Evolutionary conservation across 2,888 invertebrate genomes (phyloP), one percentile per base, ranked within the genome.

Genomic region (Trypoxylon attenuatum): DNA sequence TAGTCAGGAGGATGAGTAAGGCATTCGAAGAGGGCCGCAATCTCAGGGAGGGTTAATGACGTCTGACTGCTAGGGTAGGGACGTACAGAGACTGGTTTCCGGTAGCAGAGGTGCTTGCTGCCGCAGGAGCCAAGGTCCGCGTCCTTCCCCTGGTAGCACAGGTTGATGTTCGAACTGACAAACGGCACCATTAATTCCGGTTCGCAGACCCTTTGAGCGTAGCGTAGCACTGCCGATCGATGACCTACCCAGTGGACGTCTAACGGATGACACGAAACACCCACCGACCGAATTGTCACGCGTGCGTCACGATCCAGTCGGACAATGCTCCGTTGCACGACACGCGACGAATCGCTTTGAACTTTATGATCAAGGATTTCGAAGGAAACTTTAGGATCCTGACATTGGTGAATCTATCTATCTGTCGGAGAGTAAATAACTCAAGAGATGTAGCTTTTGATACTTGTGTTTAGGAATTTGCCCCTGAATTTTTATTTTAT

Each of bases 151-250:
- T 33, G 8, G 16, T 25, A 15, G 39, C 46, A 41, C 33, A 33
- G 51, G 46, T 33, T 33, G 41, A 8, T 52, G 33, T 56, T 54
- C 41, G 25, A 55, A 49, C 33, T 57, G 69, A 71, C 56, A 73
- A 71, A 73, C 60, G 60, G 49, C 18, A 42, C 45, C 58, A 61
- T 73, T 61, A 65, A 65, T 72, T 64, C 46, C 13, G n/a, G 13
- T 8, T 13, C 33, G 33, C 33, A 33, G 33, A 8, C 5, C 47
- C 56, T 71, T 51, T 53, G 56, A 73, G 60, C 57, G 33, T 8
- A 19, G 6, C 16, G n/a, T 38, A 10, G 52, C 52, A 47, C 52
- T 59, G 23, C 51, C 18, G 47, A 53, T 53, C 59, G 38, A 53
- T 63, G 53, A 46, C 27, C 41, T n/a, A 19, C 33, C 33, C 43